These are phyloP conservation scores for Neopelma chrysocephalum DNA, from an alignment of 2,797 vertebrate genomes.

Conservation along the genomic window DNA sequence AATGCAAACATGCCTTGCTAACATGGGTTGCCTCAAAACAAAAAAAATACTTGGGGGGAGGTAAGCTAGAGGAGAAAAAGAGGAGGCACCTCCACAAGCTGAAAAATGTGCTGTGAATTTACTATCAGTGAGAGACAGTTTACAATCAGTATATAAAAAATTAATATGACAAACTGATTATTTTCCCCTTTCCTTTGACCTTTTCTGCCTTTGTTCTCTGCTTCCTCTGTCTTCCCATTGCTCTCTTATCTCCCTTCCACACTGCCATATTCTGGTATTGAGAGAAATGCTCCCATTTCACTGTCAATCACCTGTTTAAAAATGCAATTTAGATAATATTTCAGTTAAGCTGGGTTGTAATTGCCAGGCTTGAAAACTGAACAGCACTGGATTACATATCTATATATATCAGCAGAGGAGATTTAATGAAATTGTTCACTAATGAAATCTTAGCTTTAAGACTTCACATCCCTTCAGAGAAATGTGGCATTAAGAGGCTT, in stretches of 20 bases:
- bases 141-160: neutral
- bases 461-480: slow-evolving; percentile 37
- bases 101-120: neutral
- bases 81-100: neutral
- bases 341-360: slow-evolving; percentile 23
- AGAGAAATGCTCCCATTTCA: neutral
- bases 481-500: neutral
- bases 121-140: neutral
- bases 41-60: rapidly evolving
- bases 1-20: neutral
- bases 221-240: neutral
- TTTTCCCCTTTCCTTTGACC: neutral
- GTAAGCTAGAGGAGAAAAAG: neutral
- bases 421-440: slow-evolving; percentile 43
- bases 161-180: neutral
- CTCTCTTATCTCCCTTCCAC: neutral
- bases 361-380: slow-evolving; percentile 6
- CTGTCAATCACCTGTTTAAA: slow-evolving; percentile 9
- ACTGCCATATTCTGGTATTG: neutral
- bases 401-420: slow-evolving; percentile 40
- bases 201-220: neutral
- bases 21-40: neutral
- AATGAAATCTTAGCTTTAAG: slow-evolving; percentile 51
- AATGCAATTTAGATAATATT: slow-evolving; percentile 34
- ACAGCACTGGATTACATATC: slow-evolving; percentile 19